Evolutionary conservation across 2,888 invertebrate species (phyloP).

Genomic region (Himalopsyche tibetana): DNA sequence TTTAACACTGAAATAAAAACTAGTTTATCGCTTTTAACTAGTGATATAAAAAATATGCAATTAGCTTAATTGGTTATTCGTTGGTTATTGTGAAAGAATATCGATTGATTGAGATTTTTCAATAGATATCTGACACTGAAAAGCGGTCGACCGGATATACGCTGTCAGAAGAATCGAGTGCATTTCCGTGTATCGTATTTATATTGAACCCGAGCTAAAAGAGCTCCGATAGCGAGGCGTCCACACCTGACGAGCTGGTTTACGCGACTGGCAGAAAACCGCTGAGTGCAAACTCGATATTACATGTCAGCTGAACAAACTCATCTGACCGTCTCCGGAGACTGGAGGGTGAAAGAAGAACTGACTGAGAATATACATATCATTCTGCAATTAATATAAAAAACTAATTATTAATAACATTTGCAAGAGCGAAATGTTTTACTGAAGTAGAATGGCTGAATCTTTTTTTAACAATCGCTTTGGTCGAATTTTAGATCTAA

Average conservation of each 20-base stretch:
- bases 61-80: background rate
- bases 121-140: background rate
- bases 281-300: background rate
- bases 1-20: slow-evolving; percentile 3
- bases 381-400: background rate
- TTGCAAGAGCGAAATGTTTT: background rate
- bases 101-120: background rate
- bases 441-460: background rate
- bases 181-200: slow-evolving; percentile 10
- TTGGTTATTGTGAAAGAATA: background rate
- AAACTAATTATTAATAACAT: background rate
- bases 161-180: slow-evolving; percentile 17
- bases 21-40: background rate
- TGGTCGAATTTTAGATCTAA: background rate
- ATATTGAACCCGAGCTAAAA: background rate
- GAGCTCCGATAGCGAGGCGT: background rate
- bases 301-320: background rate
- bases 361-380: background rate
- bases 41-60: background rate
- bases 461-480: background rate
- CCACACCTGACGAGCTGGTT: slow-evolving; percentile 17
- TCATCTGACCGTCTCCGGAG: background rate
- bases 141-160: background rate
- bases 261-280: slow-evolving; percentile 10
- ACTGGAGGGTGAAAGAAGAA: background rate